Evolutionary conservation across 92 coral and sea anemone species (phyloP), one percentile per base, ranked within the genome.

Genomic region (Zoanthus sansibaricus): DNA sequence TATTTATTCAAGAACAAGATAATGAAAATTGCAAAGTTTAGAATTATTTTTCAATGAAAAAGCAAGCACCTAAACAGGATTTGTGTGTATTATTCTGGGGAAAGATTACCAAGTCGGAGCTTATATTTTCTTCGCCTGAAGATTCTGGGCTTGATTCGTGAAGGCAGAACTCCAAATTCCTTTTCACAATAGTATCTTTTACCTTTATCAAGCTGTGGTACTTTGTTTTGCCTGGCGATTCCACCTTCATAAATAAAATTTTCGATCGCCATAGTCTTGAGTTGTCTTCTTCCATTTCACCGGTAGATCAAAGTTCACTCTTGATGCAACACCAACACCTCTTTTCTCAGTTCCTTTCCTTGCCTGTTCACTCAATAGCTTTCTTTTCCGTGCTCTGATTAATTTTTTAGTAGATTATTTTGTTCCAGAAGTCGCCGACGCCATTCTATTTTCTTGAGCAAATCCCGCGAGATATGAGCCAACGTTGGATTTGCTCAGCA

Each of bases 251-350:
- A 16, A 72, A 25, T 25, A 25, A 25, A 25, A 52, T 48, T 85
- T 31, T 31, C 62, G 46, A 59, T 64, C 47, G 21, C 69, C 72
- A 30, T 72, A 17, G 32, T 42, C 14, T 17, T 18, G 75, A 45
- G 15, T 17, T 30, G 74, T 37, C 20, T 72, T 79, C 33, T 67
- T 64, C 92, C 89, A 89, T 52, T n/a, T 64, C n/a, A 89, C 72
- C 55, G 89, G 89, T 64, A 85, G 86, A 4, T 85, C 21, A 79
- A 90, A 78, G n/a, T 82, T 62, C 14, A 20, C 70, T 15, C 77
- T 56, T 10, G 67, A 85, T 44, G 72, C 88, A 7, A 52, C 77
- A 48, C 89, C 89, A 17, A 56, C 42, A 2, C 92, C 92, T 51
- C 88, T 74, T 18, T 85, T 61, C 44, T 71, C 70, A 7, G 86